These are phyloP conservation scores for Etheostoma nigrum DNA, from an alignment of 2,797 vertebrate genomes.

Conservation along the genomic window DNA sequence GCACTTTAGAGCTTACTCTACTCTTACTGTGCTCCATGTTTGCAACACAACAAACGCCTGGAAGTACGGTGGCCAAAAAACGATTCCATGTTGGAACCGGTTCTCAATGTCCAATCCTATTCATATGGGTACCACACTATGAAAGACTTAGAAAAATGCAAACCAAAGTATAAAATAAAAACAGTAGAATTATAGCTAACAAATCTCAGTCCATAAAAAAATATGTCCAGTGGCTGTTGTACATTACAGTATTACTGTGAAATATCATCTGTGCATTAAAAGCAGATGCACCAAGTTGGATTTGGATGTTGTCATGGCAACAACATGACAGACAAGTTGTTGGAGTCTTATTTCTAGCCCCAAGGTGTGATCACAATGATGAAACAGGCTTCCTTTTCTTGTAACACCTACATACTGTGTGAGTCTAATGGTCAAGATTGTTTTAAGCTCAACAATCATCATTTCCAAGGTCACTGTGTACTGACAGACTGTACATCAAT, in stretches of 20 bases:
- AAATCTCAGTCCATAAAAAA: background rate
- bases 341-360: background rate
- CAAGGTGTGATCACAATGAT: background rate
- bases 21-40: too few species aligned
- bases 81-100: too few species aligned
- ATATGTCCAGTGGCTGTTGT: too few species aligned
- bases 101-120: too few species aligned
- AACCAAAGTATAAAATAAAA: too few species aligned
- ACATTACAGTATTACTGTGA: too few species aligned
- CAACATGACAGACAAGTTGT: background rate
- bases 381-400: constrained; percentile 5
- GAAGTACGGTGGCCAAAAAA: too few species aligned
- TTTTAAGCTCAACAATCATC: background rate
- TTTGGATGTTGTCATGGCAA: constrained; percentile 37
- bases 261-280: too few species aligned
- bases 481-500: constrained; percentile 1
- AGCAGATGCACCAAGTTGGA: too few species aligned
- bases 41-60: too few species aligned
- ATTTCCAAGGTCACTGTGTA: constrained; percentile 7
- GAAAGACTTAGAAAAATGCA: background rate
- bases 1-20: too few species aligned
- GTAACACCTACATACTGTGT: background rate
- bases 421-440: background rate
- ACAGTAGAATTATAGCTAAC: background rate
- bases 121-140: background rate